Evolutionary conservation across 2,888 invertebrate species (phyloP), one percentile per base, ranked within the genome.

Genomic region (Nipponacmea schrenckii): DNA sequence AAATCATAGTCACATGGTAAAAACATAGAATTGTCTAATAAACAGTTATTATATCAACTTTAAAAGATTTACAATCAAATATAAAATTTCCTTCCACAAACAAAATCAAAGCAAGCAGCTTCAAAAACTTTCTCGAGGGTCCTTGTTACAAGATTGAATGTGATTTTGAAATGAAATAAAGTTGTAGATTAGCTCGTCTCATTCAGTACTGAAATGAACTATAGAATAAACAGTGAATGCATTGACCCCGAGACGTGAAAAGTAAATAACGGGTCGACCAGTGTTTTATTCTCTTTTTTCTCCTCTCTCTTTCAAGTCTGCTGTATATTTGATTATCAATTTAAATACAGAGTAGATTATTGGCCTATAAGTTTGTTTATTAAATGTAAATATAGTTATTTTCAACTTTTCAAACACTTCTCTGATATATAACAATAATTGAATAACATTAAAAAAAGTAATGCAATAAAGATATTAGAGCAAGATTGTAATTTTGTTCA

Each of bases 141-240:
- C 56, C 56, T 56, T 24, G 56, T 56, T 4, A 24, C 24, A 24
- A 56, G 24, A 56, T 56, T 56, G 56, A 56, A 56, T 56, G 56
- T 56, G 56, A 56, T 56, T 56, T 56, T 56, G 20, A 56, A 56
- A 24, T 56, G 56, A 56, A 56, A 56, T 56, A 56, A 56, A 24
- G 56, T 56, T 56, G 20, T 20, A 56, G 56, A 56, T 56, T 56
- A 56, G 56, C 24, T 24, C 14, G 20, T 20, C 14, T 56, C 56
- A 56, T 56, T 56, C 20, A 56, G 56, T 56, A 56, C 56, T 56
- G 24, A 56, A 56, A 56, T 56, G 56, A 56, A 24, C 56, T 24
- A 14, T 56, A 56, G 20, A 56, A 56, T 56, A 56, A 20, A 56
- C 24, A 56, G 56, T 56, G 56, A 56, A 56, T 24, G 20, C 24